These are phyloP conservation scores for Notolabrus celidotus DNA, from an alignment of 2,797 vertebrate genomes.

Conservation along the genomic window DNA sequence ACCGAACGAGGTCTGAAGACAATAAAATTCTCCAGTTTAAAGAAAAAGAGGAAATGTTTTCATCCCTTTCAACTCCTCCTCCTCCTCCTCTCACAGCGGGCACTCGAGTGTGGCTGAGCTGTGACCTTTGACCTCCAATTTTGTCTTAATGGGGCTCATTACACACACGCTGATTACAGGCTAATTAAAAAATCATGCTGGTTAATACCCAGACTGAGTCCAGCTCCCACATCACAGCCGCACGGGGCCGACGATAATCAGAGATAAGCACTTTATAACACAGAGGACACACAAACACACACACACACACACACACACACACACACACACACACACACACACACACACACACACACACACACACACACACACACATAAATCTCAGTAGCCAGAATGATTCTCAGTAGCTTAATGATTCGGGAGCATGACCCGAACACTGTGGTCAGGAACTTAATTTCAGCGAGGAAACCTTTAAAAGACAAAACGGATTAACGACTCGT, in stretches of 20 bases:
- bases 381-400: constrained; percentile 2
- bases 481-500: background rate
- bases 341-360: too few species aligned
- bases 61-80: too few species aligned
- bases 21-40: background rate
- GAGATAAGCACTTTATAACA: constrained; percentile 32
- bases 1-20: background rate
- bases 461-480: background rate
- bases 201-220: constrained; percentile 33
- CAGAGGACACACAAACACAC: background rate
- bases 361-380: background rate
- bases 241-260: constrained; percentile 20
- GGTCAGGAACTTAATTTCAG: background rate
- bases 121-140: constrained; percentile 38
- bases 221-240: constrained; percentile 21
- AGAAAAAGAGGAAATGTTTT: background rate
- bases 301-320: constrained; percentile 14
- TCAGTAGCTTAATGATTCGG: constrained; percentile 9
- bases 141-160: constrained; percentile 47
- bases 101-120: background rate
- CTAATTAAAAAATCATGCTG: constrained; percentile 56
- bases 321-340: constrained; percentile 6
- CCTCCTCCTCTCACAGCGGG: background rate
- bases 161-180: constrained; percentile 41
- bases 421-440: background rate